Conservation (phyloP, 2,797 vertebrate species). For the Streptopelia turtur region DNA sequence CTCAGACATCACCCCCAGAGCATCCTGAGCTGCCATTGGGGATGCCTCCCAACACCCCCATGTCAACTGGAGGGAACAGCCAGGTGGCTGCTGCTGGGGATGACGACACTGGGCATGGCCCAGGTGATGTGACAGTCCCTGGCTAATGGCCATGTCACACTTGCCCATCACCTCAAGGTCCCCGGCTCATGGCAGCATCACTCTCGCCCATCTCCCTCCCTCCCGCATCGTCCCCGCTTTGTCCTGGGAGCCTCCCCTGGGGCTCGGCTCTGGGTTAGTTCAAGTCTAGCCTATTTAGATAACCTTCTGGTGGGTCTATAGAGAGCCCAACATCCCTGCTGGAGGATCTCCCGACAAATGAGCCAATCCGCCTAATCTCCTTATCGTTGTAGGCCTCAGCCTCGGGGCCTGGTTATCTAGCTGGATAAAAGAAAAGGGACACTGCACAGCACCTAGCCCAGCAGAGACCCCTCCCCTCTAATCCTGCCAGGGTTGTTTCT, state of each 20-base stretch:
- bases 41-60: neutral
- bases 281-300: slow-evolving; percentile 78
- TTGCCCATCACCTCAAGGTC: neutral
- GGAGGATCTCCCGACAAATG: slow-evolving; percentile 77
- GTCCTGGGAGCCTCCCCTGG: slow-evolving; percentile 61
- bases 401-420: slow-evolving; percentile 73
- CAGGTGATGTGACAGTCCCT: neutral
- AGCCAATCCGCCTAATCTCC: slow-evolving; percentile 80
- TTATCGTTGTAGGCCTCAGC: slow-evolving; percentile 79
- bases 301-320: slow-evolving; percentile 78
- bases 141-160: accelerated
- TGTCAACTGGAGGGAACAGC: accelerated
- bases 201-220: neutral
- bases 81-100: accelerated
- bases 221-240: neutral
- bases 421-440: slow-evolving; percentile 67
- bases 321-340: slow-evolving; percentile 74
- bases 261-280: slow-evolving; percentile 70
- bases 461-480: slow-evolving; percentile 59
- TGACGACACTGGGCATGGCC: accelerated
- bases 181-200: accelerated
- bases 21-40: accelerated
- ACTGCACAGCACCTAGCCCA: slow-evolving; percentile 46
- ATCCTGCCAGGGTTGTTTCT: slow-evolving; percentile 52
- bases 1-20: accelerated